Percentiles rank a stretch among this genome's conserved stretches.
These are phyloP conservation scores for Sphinx pinastri DNA, from an alignment of 2,888 invertebrate genomes.

Conservation along the genomic window DNA sequence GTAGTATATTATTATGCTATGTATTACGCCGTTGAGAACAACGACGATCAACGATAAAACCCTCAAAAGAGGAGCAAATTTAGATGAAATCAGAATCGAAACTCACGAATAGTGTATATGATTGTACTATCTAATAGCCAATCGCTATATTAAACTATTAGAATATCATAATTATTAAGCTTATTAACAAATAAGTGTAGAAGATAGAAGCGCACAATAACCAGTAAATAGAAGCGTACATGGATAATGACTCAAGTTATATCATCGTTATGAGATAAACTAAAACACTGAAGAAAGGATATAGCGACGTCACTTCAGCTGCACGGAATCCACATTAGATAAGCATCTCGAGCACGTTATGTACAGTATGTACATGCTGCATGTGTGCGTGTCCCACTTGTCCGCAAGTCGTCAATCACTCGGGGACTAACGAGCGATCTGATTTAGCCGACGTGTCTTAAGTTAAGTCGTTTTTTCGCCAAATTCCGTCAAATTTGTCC, in stretches of 20 bases:
- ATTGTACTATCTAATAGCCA: too few relatives aligned
- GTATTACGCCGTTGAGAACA: too few relatives aligned
- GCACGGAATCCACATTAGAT: constrained; percentile 21
- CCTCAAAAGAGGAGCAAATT: too few relatives aligned
- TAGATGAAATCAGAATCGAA: too few relatives aligned
- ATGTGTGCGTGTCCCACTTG: constrained; percentile 19
- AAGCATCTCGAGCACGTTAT: constrained; percentile 12
- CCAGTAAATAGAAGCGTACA: too few relatives aligned
- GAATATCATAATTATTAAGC: too few relatives aligned
- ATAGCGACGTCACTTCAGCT: constrained; percentile 14
- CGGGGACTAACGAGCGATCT: constrained; percentile 22
- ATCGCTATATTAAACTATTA: too few relatives aligned
- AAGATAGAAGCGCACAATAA: too few relatives aligned
- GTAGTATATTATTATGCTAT: too few relatives aligned
- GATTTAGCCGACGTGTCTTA: constrained; percentile 16
- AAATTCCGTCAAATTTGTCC: constrained; percentile 21
- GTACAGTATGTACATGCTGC: constrained; percentile 5
- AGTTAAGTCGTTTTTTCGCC: constrained; percentile 18
- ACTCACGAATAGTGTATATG: too few relatives aligned
- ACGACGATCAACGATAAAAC: too few relatives aligned
- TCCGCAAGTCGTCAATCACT: constrained; percentile 16
- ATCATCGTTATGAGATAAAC: background rate
- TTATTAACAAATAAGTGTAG: too few relatives aligned
- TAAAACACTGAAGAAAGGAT: constrained; percentile 11
- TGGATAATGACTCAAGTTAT: background rate